Evolutionary conservation across 2,888 invertebrate species (phyloP), one percentile per base, ranked within the genome.

Genomic region (Syrphus vitripennis): DNA sequence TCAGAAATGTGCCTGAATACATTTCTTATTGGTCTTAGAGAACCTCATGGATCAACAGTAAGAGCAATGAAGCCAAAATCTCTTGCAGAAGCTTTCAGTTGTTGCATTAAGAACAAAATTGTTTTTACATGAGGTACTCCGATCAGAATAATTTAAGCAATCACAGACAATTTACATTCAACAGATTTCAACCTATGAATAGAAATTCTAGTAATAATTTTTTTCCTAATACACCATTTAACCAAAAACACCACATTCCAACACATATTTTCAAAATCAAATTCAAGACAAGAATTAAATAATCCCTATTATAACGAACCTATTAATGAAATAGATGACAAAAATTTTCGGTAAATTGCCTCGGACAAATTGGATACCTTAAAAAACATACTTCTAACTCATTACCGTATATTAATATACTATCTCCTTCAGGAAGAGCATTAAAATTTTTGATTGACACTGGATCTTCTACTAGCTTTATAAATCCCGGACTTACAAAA

Each of bases 401-500:
- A 34, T 16, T 63, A 16, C 74, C 74, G 16, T 74, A 74, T n/a
- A 76, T 76, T 24, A 50, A 48, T 14, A 55, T 76, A 9, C 29
- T 45, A 3, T 29, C 55, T 31, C 5, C 2, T 14, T 29, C 26
- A 16, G 50, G 74, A 63, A 16, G 50, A 7, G 4, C 34, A 45
- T 34, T 74, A 12, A 74, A 72, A 24, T 74, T 74, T 14, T 12
- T 74, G 12, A 29, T 74, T 14, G 63, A 74, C 26, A 74, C 61
- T 7, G 72, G 72, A 29, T 37, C 61, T 16, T 34, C 55, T 2
- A 19, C 14, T n/a, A 40, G 19, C 19, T 83, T 87, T 76, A 72
- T 87, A 24, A 83, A 70, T 42, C 83, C 74, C 9, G 40, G 59
- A 34, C 50, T 61, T 34, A 67, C 42, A 59, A 7, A 34, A 19